Conservation (phyloP, 2,888 invertebrate species). For the Deroplatys truncata region DNA sequence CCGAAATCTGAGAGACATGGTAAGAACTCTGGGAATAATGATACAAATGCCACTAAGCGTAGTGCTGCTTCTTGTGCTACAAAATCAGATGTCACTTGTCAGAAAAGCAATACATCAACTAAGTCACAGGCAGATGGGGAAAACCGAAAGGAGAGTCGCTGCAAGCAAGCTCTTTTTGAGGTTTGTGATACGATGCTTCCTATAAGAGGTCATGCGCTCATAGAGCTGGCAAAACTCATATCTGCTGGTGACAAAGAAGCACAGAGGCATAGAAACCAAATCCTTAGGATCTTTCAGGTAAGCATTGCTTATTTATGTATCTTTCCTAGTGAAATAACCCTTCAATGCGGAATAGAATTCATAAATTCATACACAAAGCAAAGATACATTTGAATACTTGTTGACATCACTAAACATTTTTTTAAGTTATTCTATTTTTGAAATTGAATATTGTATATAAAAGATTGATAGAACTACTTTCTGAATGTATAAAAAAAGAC, state of each 20-base stretch:
- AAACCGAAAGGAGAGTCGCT: constrained; percentile 41
- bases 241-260: constrained; percentile 60
- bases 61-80: not conserved
- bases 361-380: too few species aligned
- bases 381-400: too few species aligned
- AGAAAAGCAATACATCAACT: not conserved
- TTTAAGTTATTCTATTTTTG: not conserved
- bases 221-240: constrained; percentile 68
- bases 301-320: constrained; percentile 27
- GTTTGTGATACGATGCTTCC: constrained; percentile 69
- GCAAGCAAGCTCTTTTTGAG: constrained; percentile 62
- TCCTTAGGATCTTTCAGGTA: constrained; percentile 71
- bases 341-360: too few species aligned
- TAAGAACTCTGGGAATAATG: not conserved
- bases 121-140: not conserved
- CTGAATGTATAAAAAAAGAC: not conserved
- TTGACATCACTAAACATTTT: too few species aligned
- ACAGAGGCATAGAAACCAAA: constrained; percentile 58
- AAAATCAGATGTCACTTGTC: not conserved
- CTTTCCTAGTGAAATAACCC: too few species aligned
- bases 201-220: constrained; percentile 75
- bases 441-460: not conserved
- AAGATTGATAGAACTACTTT: not conserved
- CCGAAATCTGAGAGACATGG: not conserved
- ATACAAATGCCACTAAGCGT: not conserved